Base-by-base conservation (phyloP, 64 coral and sea anemone species). In the Platygyra sinensis region DNA sequence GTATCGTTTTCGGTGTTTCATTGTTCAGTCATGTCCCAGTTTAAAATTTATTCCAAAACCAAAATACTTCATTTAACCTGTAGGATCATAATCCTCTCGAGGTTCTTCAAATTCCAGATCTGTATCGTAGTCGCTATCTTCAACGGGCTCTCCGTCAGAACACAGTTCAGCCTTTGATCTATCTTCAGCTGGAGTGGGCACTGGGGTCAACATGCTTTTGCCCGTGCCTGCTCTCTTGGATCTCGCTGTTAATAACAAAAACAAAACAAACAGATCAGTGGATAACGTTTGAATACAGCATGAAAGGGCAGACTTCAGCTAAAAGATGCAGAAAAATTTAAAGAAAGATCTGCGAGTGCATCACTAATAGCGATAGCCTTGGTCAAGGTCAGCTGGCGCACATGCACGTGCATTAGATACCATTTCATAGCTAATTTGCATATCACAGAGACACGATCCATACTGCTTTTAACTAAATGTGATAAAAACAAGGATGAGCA, bases 71-170 rank as follows among this genome's bases (percentile, higher is more conserved):
- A n/a, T 30, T 49, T 52, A n/a, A 77, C 87, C 87, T 33, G 96
- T 94, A 4, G 86, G 96, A n/a, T 98, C 92, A 76, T 94, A 98
- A 18, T 94, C 92, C 46, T 88, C 84, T 52, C 86, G 77, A 19
- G 67, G 77, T 78, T 95, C 80, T 74, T 90, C 88, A 28, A 79
- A 61, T 4, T 94, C 93, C 61, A 94, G 32, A 72, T 94, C 93
- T 51, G 93, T 94, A 62, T 94, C 93, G 55, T 94, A 94, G 25
- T 94, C 93, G 20, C 88, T 94, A 75, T 94, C 88, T 22, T 90
- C 76, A 32, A 28, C 63, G 6, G 65, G 31, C 39, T 82, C 65
- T 32, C 46, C 88, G 15, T 90, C 77, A 19, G 76, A 71, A 20
- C 19, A 1, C n/a, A 38, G 59, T 13, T 94, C 85, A 16, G 42